Percentiles rank a stretch among this genome's conserved stretches.
Evolutionary conservation across 1,140 invertebrate species (phyloP).

Genomic region (Oryctes rhinoceros): DNA sequence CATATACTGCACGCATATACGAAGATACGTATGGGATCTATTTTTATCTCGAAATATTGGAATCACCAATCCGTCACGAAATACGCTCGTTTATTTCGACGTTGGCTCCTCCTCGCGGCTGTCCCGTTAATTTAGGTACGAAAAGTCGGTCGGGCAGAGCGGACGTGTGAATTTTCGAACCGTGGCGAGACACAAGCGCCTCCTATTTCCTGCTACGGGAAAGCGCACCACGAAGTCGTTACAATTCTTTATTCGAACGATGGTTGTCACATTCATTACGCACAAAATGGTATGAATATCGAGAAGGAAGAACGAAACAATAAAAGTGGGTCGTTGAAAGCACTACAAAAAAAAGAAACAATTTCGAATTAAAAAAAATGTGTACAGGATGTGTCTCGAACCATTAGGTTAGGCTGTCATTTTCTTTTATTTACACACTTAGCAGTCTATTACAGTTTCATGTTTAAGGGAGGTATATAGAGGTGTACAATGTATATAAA

Average conservation of each 20-base stretch:
- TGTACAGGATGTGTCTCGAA: background rate
- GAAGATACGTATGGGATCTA: background rate
- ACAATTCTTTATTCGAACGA: constrained; percentile 25
- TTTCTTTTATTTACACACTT: background rate
- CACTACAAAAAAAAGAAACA: background rate
- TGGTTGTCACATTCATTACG: constrained; percentile 17
- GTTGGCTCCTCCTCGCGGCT: constrained; percentile 33
- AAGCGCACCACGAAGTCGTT: constrained; percentile 8
- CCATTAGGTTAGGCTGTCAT: background rate
- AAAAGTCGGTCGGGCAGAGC: constrained; percentile 19
- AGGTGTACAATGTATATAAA: background rate
- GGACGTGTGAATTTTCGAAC: constrained; percentile 20
- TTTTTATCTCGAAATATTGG: constrained; percentile 29
- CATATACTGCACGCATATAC: background rate
- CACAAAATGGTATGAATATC: background rate
- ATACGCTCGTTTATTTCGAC: constrained; percentile 32
- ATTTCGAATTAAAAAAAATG: background rate
- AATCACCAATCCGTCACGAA: constrained; percentile 40
- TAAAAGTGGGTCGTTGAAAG: background rate
- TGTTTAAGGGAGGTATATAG: background rate
- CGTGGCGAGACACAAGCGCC: constrained; percentile 24
- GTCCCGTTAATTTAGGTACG: constrained; percentile 30
- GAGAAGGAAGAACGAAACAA: background rate
- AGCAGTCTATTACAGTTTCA: no score
- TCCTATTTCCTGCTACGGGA: constrained; percentile 38